phyloP scores from a whole-genome alignment of 2,888 invertebrate genomes.

The Brenthis daphne region DNA sequence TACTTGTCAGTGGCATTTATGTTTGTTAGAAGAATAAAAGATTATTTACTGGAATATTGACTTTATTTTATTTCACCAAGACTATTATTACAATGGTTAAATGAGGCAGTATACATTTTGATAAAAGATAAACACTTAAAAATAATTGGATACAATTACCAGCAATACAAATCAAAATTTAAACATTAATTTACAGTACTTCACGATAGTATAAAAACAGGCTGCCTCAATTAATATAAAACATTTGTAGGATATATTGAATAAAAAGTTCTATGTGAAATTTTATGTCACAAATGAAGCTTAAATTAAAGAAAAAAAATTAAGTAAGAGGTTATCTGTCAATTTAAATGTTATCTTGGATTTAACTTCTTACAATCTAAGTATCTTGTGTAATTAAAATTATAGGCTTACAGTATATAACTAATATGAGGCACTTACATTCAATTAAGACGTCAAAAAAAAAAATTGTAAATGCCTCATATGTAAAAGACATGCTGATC shows the following conservation, averaged over 20 bases:
- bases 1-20: conserved; percentile 8
- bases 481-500: conserved; percentile 42
- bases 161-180: conserved; percentile 1
- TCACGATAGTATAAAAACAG: neutral
- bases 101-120: neutral
- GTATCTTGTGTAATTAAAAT: conserved; percentile 22
- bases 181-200: conserved; percentile 3
- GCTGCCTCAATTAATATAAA: neutral
- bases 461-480: conserved; percentile 21
- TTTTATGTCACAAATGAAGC: no score
- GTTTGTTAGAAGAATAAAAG: conserved; percentile 30
- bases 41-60: conserved; percentile 31
- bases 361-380: conserved; percentile 23
- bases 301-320: neutral
- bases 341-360: conserved; percentile 1
- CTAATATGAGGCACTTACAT: conserved; percentile 53
- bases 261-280: no score
- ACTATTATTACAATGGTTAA: conserved; percentile 11
- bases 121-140: neutral
- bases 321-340: neutral
- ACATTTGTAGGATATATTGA: no score
- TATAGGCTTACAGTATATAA: conserved; percentile 35
- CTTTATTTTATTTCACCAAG: conserved; percentile 29
- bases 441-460: conserved; percentile 18
- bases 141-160: neutral